These are phyloP conservation scores for Seira ritae DNA, from an alignment of 2,888 invertebrate species.

Conservation along the genomic window DNA sequence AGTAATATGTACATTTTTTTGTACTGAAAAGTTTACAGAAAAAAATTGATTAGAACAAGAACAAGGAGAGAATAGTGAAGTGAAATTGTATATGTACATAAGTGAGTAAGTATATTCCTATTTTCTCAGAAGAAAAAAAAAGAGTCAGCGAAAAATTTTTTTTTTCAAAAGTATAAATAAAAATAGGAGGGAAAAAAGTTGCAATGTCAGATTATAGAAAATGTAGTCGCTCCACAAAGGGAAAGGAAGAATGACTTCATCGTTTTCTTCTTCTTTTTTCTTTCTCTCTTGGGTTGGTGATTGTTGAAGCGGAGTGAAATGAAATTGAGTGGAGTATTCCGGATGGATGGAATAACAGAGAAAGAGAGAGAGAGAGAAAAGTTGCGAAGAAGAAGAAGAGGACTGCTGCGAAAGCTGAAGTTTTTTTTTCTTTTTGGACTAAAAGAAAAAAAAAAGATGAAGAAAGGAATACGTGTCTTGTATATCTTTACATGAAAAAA, in stretches of 20 bases:
- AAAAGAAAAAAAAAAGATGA: slow-evolving; percentile 9
- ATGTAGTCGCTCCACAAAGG: slow-evolving; percentile 10
- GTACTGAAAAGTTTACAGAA: slow-evolving; percentile 17
- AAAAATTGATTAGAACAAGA: slow-evolving; percentile 19
- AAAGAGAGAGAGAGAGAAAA: slow-evolving; percentile 16
- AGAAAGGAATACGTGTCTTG: slow-evolving; percentile 15
- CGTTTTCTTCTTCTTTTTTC: not conserved
- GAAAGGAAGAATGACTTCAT: slow-evolving; percentile 19
- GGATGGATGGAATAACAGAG: slow-evolving; percentile 37
- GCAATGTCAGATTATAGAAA: slow-evolving; percentile 23
- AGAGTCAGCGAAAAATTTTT: slow-evolving; percentile 14
- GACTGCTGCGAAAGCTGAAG: not conserved
- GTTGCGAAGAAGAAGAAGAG: not conserved
- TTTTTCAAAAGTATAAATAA: slow-evolving; percentile 21
- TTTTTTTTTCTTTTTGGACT: too few relatives aligned
- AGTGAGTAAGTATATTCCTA: too few relatives aligned
- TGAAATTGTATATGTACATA: slow-evolving; percentile 1
- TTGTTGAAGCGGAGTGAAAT: slow-evolving; percentile 47
- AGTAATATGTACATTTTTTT: too few relatives aligned
- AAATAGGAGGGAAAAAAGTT: slow-evolving; percentile 17
- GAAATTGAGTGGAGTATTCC: slow-evolving; percentile 51
- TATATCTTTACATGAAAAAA: not conserved
- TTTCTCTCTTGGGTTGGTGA: slow-evolving; percentile 26
- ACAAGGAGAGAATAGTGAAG: not conserved
- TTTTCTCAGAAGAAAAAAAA: not conserved